Evolutionary conservation across 1,140 invertebrate genomes (phyloP), one percentile per base, ranked within the genome.

Genomic region (Zaprionus camerounensis): DNA sequence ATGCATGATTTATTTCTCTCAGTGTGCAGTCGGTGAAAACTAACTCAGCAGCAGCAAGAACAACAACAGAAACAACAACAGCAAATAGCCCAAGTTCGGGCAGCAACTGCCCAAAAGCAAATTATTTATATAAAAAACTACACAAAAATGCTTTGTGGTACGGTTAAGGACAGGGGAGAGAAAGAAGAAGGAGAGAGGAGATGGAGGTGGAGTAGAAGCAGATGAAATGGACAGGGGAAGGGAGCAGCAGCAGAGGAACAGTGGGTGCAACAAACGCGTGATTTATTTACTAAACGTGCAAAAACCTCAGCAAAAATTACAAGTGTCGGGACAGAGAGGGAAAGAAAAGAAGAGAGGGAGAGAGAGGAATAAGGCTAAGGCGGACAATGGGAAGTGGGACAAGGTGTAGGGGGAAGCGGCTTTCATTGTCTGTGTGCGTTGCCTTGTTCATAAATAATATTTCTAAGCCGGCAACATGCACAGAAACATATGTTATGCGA

Each of bases 281-380:
- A 90, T 90, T 90, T 90, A 90, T 90, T 90, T 85, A 90, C 85
- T 85, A 90, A 90, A 90, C 85, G 85, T 90, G 85, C 86, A 87
- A 88, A 82, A 85, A 85, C 84, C 81, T 87, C 84, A 87, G 84
- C 84, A 84, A 62, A 87, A 87, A 87, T 87, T 88, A 88, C 81
- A 87, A 88, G 68, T 80, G 80, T 62, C 61, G 66, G 38, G 22
- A 51, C 56, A 44, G n/a, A 13, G 11, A 9, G 28, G 34, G 24
- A 49, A 9, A 34, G 12, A 24, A 31, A n/a, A 28, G n/a, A 22
- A 51, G 62, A 53, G 38, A n/a, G 15, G 1, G 20, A 46, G 17
- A 46, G 26, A 26, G 20, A 3, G 4, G 24, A 24, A 12, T 46
- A 46, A 4, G 12, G 41, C 49, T 51, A 53, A 55, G 11, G n/a